These are phyloP conservation scores for Phoxinus phoxinus DNA, from an alignment of 2,113 vertebrate species.

Conservation along the genomic window DNA sequence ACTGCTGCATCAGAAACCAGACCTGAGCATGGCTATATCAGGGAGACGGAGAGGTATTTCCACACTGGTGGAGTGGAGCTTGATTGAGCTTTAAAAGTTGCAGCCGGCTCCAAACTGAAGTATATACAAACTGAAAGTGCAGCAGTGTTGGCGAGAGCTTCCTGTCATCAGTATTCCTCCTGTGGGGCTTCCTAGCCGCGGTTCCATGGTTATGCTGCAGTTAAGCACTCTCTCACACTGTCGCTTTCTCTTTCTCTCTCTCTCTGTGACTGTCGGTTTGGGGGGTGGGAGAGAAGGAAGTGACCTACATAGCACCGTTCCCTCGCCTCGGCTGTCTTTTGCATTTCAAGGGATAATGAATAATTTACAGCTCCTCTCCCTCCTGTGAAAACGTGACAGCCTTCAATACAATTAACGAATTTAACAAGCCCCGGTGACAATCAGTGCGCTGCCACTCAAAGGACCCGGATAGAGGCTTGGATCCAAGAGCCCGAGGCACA, in stretches of 20 bases:
- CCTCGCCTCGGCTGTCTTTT: constrained; percentile 62
- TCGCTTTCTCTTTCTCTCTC: constrained; percentile 45
- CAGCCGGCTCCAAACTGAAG: constrained; percentile 16
- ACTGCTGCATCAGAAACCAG: background rate
- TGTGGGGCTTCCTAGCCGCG: constrained; percentile 46
- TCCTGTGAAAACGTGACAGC: constrained; percentile 61
- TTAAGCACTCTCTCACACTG: constrained; percentile 38
- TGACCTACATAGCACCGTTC: constrained; percentile 64
- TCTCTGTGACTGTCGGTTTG: constrained; percentile 43
- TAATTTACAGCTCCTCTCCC: constrained; percentile 63
- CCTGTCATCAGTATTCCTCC: constrained; percentile 42
- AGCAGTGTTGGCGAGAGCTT: constrained; percentile 29
- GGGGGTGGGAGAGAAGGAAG: constrained; percentile 56
- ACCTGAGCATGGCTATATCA: background rate
- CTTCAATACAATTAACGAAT: constrained; percentile 66
- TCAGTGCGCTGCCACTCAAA: constrained; percentile 55
- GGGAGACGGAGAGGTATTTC: background rate
- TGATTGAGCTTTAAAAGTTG: constrained; percentile 13
- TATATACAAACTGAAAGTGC: constrained; percentile 40
- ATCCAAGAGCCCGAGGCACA: constrained; percentile 49
- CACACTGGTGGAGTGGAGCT: background rate
- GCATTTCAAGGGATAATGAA: constrained; percentile 67
- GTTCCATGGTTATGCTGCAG: constrained; percentile 55
- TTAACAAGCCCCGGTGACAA: constrained; percentile 63
- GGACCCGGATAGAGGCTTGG: constrained; percentile 48